Evolutionary conservation across 2,113 vertebrate species (phyloP).

Genomic region (Daphoenositta chrysoptera): DNA sequence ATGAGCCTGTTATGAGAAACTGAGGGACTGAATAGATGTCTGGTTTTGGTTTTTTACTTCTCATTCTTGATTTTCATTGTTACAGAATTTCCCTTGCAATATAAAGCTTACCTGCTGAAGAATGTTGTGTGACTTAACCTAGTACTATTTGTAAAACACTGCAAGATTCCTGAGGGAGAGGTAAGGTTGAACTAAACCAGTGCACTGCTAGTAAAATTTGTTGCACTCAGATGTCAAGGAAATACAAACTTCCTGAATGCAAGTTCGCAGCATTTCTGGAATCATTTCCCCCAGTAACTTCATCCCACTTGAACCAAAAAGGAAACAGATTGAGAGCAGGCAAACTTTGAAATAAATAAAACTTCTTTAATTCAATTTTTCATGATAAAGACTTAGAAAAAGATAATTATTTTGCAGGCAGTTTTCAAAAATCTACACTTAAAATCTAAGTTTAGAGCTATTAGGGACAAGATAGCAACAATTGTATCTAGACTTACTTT

Average conservation of each 20-base stretch:
- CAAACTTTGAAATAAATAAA: neutral
- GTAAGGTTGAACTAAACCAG: neutral
- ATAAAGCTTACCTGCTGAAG: neutral
- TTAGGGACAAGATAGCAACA: neutral
- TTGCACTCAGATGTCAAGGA: neutral
- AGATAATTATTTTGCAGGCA: neutral
- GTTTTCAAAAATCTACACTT: neutral
- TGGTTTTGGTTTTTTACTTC: neutral
- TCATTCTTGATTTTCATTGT: neutral
- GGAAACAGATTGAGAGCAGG: neutral
- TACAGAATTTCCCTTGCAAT: neutral
- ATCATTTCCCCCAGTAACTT: neutral
- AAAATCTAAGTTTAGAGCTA: neutral
- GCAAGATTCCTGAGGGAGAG: neutral
- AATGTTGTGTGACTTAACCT: neutral
- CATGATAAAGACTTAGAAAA: neutral
- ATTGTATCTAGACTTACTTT: neutral
- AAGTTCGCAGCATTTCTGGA: neutral
- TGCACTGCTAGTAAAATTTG: neutral
- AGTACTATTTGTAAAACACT: neutral
- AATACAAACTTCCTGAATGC: neutral
- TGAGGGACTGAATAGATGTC: neutral
- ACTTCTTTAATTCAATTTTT: conserved; percentile 53
- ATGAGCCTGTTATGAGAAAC: neutral
- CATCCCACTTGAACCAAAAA: neutral